Conservation (phyloP, 2,888 invertebrate species). For the Dynastes hyllus region DNA sequence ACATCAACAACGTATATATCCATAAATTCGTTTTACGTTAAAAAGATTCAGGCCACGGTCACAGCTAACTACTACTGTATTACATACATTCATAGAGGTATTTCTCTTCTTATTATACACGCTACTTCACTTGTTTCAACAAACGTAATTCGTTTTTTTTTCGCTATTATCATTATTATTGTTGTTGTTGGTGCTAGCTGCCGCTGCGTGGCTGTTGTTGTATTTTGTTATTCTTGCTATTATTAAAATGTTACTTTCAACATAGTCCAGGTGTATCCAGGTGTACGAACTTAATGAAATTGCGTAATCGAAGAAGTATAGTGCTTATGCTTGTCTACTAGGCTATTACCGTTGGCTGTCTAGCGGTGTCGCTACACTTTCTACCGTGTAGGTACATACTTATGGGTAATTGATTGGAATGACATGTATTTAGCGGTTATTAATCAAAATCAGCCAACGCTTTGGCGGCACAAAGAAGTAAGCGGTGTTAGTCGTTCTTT, state of each 20-base stretch:
- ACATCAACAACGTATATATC: constrained; percentile 6
- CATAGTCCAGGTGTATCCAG: constrained; percentile 57
- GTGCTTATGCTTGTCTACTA: constrained; percentile 3
- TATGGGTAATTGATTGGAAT: constrained; percentile 8
- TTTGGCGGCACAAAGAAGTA: neutral
- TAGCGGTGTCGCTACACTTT: constrained; percentile 7
- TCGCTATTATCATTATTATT: constrained; percentile 29
- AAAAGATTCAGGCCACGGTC: constrained; percentile 50
- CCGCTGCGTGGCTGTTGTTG: constrained; percentile 32
- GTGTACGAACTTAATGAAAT: constrained; percentile 49
- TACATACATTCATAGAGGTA: neutral
- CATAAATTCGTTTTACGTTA: constrained; percentile 35
- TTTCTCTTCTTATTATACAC: constrained; percentile 28
- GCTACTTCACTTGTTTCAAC: constrained; percentile 38
- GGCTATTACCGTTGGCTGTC: constrained; percentile 12
- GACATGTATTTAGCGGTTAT: constrained; percentile 34
- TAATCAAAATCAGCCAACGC: constrained; percentile 21
- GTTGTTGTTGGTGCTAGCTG: constrained; percentile 13
- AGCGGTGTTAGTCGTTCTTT: no score
- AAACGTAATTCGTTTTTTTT: constrained; percentile 44
- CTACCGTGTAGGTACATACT: constrained; percentile 5
- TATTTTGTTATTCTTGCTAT: constrained; percentile 13
- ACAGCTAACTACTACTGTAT: constrained; percentile 9
- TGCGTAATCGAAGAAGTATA: constrained; percentile 44
- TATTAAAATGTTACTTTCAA: constrained; percentile 57